Evolutionary conservation across 2,888 invertebrate species (phyloP).

Genomic region (Tridacna crocea): DNA sequence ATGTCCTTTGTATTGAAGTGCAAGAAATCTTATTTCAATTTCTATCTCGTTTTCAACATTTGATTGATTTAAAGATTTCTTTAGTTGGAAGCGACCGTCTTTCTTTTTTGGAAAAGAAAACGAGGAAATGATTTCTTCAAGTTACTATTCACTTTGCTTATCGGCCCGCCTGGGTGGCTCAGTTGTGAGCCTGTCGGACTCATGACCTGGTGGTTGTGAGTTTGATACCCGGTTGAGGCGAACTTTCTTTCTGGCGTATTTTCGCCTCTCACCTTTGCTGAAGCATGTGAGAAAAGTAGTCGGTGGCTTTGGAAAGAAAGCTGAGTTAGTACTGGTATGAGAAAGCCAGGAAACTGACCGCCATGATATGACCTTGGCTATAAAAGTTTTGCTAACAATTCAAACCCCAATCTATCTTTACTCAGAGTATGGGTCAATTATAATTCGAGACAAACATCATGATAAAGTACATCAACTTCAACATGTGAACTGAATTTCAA

Average conservation of each 20-base stretch:
- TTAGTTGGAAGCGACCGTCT: too few relatives aligned
- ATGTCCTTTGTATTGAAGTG: too few relatives aligned
- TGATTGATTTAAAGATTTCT: too few relatives aligned
- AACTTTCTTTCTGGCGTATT: neutral
- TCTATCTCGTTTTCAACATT: too few relatives aligned
- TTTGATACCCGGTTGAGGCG: neutral
- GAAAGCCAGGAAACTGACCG: neutral
- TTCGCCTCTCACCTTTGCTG: neutral
- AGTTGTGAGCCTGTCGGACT: neutral
- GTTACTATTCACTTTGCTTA: too few relatives aligned
- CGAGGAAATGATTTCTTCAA: too few relatives aligned
- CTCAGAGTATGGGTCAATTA: neutral
- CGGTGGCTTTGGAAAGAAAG: neutral
- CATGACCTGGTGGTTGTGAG: neutral
- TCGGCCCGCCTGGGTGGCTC: neutral
- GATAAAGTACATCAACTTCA: neutral
- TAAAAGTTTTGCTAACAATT: neutral
- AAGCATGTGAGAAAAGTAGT: neutral
- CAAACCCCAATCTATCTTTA: neutral
- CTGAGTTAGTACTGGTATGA: neutral
- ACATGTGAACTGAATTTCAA: constrained; percentile 11
- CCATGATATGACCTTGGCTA: neutral
- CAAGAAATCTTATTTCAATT: too few relatives aligned
- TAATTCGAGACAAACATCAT: neutral
- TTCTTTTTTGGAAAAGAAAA: too few relatives aligned